Evolutionary conservation across 2,797 vertebrate genomes (phyloP).

Genomic region (Luscinia megarhynchos): DNA sequence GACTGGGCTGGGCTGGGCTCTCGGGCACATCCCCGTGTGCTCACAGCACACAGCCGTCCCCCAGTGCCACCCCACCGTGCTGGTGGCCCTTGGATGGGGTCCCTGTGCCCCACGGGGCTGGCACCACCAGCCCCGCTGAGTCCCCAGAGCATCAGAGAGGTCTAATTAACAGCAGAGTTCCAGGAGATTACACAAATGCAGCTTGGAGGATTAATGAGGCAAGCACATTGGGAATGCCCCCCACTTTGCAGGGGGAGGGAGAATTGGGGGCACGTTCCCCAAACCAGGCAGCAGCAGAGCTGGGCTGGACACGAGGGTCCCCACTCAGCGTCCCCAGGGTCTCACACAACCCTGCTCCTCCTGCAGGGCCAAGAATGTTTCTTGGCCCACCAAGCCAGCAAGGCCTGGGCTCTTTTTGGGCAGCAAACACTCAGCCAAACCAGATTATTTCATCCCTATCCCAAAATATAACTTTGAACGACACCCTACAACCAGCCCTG

Average conservation of each 20-base stretch:
- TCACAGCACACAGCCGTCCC: background rate
- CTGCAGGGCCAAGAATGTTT: fast-evolving
- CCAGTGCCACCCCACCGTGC: background rate
- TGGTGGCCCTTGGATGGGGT: background rate
- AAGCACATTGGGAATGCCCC: background rate
- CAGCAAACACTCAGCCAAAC: fast-evolving
- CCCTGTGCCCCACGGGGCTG: background rate
- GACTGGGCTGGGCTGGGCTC: background rate
- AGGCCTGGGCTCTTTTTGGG: background rate
- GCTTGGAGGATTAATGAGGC: background rate
- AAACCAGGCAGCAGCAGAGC: background rate
- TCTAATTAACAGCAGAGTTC: background rate
- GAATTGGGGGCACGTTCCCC: background rate
- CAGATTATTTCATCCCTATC: background rate
- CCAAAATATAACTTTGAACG: background rate
- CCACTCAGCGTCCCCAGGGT: background rate
- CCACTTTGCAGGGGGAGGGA: fast-evolving
- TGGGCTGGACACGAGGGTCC: background rate
- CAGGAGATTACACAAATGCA: background rate
- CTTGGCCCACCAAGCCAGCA: background rate
- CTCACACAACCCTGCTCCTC: fast-evolving
- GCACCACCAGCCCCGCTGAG: background rate
- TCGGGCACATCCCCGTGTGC: background rate
- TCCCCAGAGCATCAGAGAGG: fast-evolving
- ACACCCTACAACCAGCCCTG: background rate